These are phyloP conservation scores for Rhagium mordax DNA, from an alignment of 2,888 invertebrate species.

Conservation along the genomic window DNA sequence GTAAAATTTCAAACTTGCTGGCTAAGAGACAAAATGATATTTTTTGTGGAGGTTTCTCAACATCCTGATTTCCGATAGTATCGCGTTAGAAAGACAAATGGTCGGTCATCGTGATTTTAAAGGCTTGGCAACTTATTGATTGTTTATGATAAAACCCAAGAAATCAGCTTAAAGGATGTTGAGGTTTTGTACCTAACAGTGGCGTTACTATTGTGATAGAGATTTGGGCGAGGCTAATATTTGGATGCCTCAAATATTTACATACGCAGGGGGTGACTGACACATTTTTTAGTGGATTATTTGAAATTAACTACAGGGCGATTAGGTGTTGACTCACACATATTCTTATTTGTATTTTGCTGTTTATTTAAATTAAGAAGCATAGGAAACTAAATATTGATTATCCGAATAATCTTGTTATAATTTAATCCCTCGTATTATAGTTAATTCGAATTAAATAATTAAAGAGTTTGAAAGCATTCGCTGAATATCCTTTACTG, in stretches of 20 bases:
- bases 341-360: neutral
- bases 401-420: too few relatives aligned
- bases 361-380: neutral
- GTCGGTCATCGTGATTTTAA: slow-evolving; percentile 60
- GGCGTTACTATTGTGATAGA: slow-evolving; percentile 26
- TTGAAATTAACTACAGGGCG: neutral
- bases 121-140: slow-evolving; percentile 64
- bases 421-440: too few relatives aligned
- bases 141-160: slow-evolving; percentile 58
- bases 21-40: slow-evolving; percentile 51
- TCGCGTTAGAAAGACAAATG: slow-evolving; percentile 65
- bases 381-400: neutral
- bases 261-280: slow-evolving; percentile 16
- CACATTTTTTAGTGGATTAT: neutral
- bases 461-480: too few relatives aligned
- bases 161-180: slow-evolving; percentile 43
- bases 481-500: too few relatives aligned
- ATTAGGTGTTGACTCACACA: neutral
- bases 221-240: slow-evolving; percentile 24
- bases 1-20: slow-evolving; percentile 51
- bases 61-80: slow-evolving; percentile 53
- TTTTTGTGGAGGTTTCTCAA: slow-evolving; percentile 32
- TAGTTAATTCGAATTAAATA: too few relatives aligned
- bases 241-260: slow-evolving; percentile 37
- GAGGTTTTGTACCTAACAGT: slow-evolving; percentile 26